phyloP scores from a whole-genome alignment of 2,888 invertebrate genomes.

The Cryptophagus acutangulus region DNA sequence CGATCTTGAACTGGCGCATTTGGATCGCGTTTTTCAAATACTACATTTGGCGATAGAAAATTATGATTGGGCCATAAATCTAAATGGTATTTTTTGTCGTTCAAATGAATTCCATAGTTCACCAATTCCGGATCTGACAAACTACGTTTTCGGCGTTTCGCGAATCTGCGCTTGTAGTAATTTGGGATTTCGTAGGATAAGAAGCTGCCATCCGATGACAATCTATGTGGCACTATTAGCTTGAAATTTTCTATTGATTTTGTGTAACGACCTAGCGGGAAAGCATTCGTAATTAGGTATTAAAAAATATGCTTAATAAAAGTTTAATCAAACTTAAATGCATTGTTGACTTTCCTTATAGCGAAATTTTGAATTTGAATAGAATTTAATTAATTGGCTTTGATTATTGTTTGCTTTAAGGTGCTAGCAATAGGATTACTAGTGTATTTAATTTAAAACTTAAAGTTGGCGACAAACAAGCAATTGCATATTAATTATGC shows the following conservation, averaged over 20 bases:
- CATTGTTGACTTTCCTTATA: too few species aligned
- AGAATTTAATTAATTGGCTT: too few species aligned
- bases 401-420: too few species aligned
- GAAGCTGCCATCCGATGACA: slow-evolving; percentile 47
- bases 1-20: slow-evolving; percentile 33
- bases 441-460: too few species aligned
- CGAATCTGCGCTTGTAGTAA: slow-evolving; percentile 42
- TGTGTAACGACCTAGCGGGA: slow-evolving; percentile 52
- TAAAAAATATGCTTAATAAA: slow-evolving; percentile 6
- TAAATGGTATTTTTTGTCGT: slow-evolving; percentile 44
- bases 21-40: slow-evolving; percentile 40
- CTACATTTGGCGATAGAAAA: slow-evolving; percentile 48
- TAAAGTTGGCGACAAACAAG: too few species aligned
- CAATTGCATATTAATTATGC: too few species aligned
- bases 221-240: slow-evolving; percentile 49
- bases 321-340: too few species aligned
- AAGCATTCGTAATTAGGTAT: slow-evolving; percentile 9
- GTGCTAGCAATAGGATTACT: too few species aligned
- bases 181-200: slow-evolving; percentile 48
- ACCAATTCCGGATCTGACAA: slow-evolving; percentile 33
- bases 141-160: slow-evolving; percentile 22
- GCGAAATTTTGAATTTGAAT: too few species aligned
- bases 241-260: slow-evolving; percentile 48
- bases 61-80: slow-evolving; percentile 52
- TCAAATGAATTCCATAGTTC: slow-evolving; percentile 40